phyloP scores from a whole-genome alignment of 2,797 vertebrate species.

The Danionella dracula region DNA sequence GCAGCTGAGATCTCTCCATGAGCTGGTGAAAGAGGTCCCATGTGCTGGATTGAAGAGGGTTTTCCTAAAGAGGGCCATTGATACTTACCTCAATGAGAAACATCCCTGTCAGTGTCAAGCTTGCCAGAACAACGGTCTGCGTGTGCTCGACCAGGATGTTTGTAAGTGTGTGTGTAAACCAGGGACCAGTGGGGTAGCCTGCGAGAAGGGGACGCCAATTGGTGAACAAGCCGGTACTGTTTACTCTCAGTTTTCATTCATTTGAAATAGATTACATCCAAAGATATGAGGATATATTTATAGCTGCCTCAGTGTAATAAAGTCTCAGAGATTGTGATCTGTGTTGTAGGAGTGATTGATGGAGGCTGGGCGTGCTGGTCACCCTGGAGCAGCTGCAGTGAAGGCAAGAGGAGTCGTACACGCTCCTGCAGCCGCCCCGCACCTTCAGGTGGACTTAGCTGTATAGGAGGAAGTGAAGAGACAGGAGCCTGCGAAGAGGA shows the following conservation, averaged over 20 bases:
- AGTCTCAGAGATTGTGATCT: no score
- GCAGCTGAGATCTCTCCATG: conserved; percentile 80
- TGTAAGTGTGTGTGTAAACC: conserved; percentile 41
- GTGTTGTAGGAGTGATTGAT: conserved; percentile 68
- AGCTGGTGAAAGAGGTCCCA: conserved; percentile 88
- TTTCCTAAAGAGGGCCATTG: conserved; percentile 75
- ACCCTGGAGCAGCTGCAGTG: conserved; percentile 75
- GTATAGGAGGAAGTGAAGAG: conserved; percentile 66
- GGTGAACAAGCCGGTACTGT: conserved; percentile 35
- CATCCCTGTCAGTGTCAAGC: conserved; percentile 82
- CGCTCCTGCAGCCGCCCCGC: conserved; percentile 77
- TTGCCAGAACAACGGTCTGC: conserved; percentile 80
- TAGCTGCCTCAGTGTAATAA: no score
- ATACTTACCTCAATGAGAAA: conserved; percentile 77
- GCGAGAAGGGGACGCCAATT: neutral
- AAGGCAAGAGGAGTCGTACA: conserved; percentile 68
- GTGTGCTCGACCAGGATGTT: conserved; percentile 1
- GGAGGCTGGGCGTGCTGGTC: conserved; percentile 93
- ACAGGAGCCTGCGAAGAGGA: conserved; percentile 69
- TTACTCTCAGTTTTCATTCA: no score
- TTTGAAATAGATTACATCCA: no score
- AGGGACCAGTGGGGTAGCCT: conserved; percentile 24
- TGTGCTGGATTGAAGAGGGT: conserved; percentile 81
- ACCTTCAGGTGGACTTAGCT: conserved; percentile 64
- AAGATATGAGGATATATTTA: no score